Conservation (phyloP, 2,888 invertebrate species). For the Dioctria linearis region DNA sequence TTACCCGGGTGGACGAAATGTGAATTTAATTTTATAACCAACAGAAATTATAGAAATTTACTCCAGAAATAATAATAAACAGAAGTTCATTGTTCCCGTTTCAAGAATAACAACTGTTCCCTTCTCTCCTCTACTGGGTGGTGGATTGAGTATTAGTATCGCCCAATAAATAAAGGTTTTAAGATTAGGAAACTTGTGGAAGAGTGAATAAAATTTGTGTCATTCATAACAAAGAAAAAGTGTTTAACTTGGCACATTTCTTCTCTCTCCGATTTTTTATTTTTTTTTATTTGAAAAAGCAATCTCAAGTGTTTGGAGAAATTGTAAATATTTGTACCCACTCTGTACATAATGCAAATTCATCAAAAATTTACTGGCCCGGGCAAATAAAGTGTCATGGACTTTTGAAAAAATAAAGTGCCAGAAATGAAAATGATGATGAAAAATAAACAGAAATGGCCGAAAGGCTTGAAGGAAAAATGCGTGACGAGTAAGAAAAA, state of each 20-base stretch:
- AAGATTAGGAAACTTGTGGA: too few species aligned
- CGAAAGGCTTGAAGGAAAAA: not conserved
- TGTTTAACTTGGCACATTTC: slow-evolving; percentile 6
- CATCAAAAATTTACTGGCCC: not conserved
- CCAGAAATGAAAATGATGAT: slow-evolving; percentile 1
- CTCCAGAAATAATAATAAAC: slow-evolving; percentile 10
- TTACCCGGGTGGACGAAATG: too few species aligned
- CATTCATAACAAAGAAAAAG: not conserved
- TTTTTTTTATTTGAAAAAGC: slow-evolving; percentile 2
- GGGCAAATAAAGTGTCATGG: slow-evolving; percentile 19
- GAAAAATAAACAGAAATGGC: slow-evolving; percentile 34
- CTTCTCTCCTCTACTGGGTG: too few species aligned
- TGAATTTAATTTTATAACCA: too few species aligned
- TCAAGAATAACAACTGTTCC: not conserved
- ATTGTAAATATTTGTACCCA: slow-evolving; percentile 9
- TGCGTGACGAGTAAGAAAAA: not conserved
- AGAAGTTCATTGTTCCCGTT: slow-evolving; percentile 28
- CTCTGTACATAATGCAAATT: slow-evolving; percentile 10
- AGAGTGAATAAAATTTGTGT: too few species aligned
- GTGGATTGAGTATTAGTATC: too few species aligned
- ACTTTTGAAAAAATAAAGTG: slow-evolving; percentile 1
- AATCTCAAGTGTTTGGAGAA: not conserved
- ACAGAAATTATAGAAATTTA: not conserved
- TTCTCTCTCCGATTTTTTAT: not conserved
- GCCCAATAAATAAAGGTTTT: too few species aligned